Conservation (phyloP, 1,140 invertebrate genomes). For the Sarcophaga bullata region DNA sequence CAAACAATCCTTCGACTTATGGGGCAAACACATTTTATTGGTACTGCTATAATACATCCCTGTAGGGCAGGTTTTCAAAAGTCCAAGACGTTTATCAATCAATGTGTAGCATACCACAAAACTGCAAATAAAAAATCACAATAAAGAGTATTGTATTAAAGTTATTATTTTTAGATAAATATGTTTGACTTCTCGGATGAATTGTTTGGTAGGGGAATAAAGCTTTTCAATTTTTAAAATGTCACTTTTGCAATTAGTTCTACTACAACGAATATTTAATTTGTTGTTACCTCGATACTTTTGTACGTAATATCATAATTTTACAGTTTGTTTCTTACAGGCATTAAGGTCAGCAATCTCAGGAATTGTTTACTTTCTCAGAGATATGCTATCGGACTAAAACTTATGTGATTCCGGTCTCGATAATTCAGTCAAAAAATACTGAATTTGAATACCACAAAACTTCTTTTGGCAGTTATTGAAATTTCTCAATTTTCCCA, state of each 20-base stretch:
- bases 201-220: neutral
- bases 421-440: neutral
- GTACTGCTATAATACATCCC: neutral
- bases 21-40: neutral
- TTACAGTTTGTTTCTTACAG: too few species aligned
- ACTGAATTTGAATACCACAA: neutral
- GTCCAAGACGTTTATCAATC: neutral
- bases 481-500: too few species aligned
- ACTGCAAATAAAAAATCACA: neutral
- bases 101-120: slow-evolving; percentile 2
- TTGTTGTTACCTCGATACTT: neutral
- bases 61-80: neutral
- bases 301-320: too few species aligned
- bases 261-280: neutral
- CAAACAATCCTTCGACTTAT: neutral
- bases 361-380: too few species aligned
- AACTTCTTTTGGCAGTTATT: too few species aligned
- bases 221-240: neutral
- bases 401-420: too few species aligned
- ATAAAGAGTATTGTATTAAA: neutral
- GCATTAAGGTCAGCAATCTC: too few species aligned
- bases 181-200: too few species aligned
- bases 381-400: too few species aligned
- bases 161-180: too few species aligned
- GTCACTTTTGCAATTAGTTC: neutral